Evolutionary conservation across 2,113 vertebrate species (phyloP), one percentile per base, ranked within the genome.

Genomic region (Sigmodon hispidus): DNA sequence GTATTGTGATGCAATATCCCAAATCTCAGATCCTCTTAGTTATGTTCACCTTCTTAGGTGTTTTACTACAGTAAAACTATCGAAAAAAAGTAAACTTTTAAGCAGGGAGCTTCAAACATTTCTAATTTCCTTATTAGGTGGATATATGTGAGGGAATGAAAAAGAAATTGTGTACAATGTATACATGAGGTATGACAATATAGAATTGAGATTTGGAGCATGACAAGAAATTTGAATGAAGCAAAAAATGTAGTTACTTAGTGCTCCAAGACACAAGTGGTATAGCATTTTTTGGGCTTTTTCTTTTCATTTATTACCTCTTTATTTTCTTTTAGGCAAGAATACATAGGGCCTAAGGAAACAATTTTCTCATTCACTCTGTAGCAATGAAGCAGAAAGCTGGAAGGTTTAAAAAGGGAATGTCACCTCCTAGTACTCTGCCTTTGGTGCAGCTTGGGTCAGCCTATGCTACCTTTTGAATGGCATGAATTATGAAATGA

Each of bases 251-350:
- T 21, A 81, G 10, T 29, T 12, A 4, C 7, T n/a, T 48, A 63
- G 8, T 65, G 3, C 11, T 75, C n/a, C 17, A 90, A n/a, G 4
- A 72, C 12, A 87, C 52, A 83, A 72, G 13, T 90, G 24, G 4
- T 36, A 45, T 29, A 15, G 4, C 0, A 19, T 40, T 57, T 7
- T n/a, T 0, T n/a, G 3, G 26, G 36, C 2, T 22, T 31, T 34
- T 45, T 34, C 7, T 72, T 69, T 55, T 40, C 2, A 1, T 76
- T 36, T 15, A 36, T 21, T 43, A 24, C 26, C 5, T 6, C 80
- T 59, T 17, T 43, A 50, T 45, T 93, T 59, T 24, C 7, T 31
- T 67, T 96, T 73, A 29, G 13, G 24, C 85, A 15, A 80, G 12
- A 59, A 45, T 12, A 52, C 52, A 55, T 65, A 45, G 1, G 8